These are phyloP conservation scores for Hydrochoerus hydrochaeris DNA, from an alignment of 2,113 vertebrate genomes.

Conservation along the genomic window DNA sequence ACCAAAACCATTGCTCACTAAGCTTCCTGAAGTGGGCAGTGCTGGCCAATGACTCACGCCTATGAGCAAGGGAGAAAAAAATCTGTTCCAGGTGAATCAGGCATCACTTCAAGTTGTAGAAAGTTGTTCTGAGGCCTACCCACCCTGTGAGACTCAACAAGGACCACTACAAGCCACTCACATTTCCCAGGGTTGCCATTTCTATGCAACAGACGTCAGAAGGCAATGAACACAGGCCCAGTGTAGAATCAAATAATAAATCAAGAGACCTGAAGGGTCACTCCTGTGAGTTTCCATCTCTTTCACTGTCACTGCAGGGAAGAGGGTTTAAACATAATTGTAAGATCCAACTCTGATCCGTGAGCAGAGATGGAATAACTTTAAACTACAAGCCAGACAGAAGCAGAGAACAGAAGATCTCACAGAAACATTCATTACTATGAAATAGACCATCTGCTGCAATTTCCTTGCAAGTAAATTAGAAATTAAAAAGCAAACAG, in stretches of 20 bases:
- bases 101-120: neutral
- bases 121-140: neutral
- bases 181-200: neutral
- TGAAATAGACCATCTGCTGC: neutral
- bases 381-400: neutral
- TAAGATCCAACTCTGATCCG: neutral
- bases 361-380: neutral
- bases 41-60: neutral
- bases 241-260: neutral
- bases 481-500: neutral
- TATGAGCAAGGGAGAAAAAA: neutral
- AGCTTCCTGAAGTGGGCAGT: neutral
- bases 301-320: neutral
- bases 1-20: neutral
- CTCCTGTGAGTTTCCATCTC: neutral
- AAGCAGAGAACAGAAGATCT: neutral
- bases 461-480: neutral
- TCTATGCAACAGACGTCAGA: neutral
- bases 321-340: neutral
- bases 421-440: neutral
- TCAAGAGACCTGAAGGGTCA: neutral
- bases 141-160: neutral
- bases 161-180: neutral
- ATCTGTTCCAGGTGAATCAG: neutral
- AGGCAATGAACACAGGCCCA: neutral